A percentile compares a stretch with the other conserved stretches of the same genome.
These are phyloP conservation scores for Psammodynastes pulverulentus DNA, from an alignment of 2,113 vertebrate species.

Conservation along the genomic window DNA sequence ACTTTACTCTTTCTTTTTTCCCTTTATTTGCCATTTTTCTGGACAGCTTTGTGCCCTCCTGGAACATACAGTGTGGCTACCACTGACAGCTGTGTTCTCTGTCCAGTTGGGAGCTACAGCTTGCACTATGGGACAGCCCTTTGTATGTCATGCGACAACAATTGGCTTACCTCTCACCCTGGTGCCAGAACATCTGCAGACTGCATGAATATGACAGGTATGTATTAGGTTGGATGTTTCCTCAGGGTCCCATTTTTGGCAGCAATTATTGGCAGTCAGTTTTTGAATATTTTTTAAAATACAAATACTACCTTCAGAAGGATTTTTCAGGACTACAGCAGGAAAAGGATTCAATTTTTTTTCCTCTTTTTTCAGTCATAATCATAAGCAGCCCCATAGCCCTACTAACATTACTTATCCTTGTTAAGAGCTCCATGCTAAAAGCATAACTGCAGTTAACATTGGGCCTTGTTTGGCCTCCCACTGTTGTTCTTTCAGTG, in stretches of 20 bases:
- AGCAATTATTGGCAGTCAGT: not conserved
- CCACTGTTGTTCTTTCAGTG: not conserved
- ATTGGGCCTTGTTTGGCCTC: not conserved
- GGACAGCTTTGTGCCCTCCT: constrained; percentile 10
- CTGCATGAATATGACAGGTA: not conserved
- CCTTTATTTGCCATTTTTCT: not conserved
- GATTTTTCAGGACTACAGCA: not conserved
- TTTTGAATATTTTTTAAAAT: not conserved
- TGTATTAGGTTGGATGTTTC: not conserved
- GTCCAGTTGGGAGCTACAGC: not conserved
- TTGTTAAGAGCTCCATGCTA: not conserved
- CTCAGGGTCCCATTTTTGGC: not conserved
- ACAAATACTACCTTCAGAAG: not conserved
- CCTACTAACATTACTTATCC: not conserved
- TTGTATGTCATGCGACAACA: not conserved
- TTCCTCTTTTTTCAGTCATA: not conserved
- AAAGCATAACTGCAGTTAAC: not conserved
- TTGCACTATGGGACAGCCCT: not conserved
- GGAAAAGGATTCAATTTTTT: not conserved
- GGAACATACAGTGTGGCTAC: not conserved
- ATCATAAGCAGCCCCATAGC: not conserved
- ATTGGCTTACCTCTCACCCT: not conserved
- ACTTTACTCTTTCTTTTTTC: not conserved
- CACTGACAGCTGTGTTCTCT: not conserved
- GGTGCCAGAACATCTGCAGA: not conserved